Conservation (phyloP, 2,797 vertebrate genomes). For the Aselliscus stoliczkanus region DNA sequence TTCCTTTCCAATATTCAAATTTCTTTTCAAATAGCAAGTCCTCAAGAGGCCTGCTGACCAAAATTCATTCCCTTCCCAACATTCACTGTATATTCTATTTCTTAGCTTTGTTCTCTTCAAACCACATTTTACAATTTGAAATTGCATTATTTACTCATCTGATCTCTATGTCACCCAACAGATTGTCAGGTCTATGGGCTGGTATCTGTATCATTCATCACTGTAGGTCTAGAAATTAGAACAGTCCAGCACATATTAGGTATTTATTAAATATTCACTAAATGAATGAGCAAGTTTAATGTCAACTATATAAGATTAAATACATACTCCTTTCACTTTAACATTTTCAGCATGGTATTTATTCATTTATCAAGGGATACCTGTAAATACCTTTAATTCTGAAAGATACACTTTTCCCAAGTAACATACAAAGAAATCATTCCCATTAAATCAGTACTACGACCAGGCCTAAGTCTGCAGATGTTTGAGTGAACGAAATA, state of each 20-base stretch:
- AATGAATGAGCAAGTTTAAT: constrained; percentile 16
- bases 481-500: constrained; percentile 29
- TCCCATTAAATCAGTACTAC: background rate
- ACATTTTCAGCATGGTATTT: background rate
- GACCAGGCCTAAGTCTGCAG: background rate
- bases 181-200: background rate
- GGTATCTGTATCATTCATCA: background rate
- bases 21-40: constrained; percentile 6
- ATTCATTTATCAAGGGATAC: constrained; percentile 10
- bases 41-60: background rate
- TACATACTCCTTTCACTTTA: background rate
- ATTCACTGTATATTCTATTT: background rate
- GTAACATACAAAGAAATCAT: background rate
- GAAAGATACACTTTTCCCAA: background rate
- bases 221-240: background rate
- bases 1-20: constrained; percentile 22
- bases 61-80: background rate
- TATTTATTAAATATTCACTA: background rate
- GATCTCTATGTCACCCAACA: background rate
- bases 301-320: constrained; percentile 22
- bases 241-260: background rate
- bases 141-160: constrained; percentile 5
- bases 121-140: background rate
- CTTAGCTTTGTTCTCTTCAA: constrained; percentile 25
- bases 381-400: background rate